These are phyloP conservation scores for Leucoraja ocellata DNA, from an alignment of 2,797 vertebrate genomes.

Conservation along the genomic window DNA sequence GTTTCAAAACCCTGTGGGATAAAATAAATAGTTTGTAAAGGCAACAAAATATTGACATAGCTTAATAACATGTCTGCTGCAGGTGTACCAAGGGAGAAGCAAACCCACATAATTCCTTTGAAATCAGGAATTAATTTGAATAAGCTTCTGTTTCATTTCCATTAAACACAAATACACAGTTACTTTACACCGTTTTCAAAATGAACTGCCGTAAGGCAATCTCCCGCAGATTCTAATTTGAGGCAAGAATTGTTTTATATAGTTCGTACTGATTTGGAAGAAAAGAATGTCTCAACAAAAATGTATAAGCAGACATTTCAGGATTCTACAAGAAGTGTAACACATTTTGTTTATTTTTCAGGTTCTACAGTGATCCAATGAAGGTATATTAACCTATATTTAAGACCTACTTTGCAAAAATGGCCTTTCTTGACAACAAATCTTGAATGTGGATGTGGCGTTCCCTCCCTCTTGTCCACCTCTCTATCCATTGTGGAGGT, in stretches of 20 bases:
- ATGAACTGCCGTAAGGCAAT: background rate
- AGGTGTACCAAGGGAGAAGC: background rate
- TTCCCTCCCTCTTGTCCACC: background rate
- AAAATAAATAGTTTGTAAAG: conserved; percentile 31
- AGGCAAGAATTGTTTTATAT: background rate
- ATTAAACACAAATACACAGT: background rate
- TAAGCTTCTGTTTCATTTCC: conserved; percentile 17
- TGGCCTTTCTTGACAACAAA: background rate
- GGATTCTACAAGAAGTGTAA: too few species aligned
- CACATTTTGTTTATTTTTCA: too few species aligned
- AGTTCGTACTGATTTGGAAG: background rate
- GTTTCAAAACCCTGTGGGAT: background rate
- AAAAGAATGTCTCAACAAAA: background rate
- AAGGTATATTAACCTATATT: background rate
- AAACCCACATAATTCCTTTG: conserved; percentile 22
- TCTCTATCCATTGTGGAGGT: background rate
- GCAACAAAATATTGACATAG: conserved; percentile 29
- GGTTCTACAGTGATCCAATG: background rate
- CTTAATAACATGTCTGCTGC: conserved; percentile 23
- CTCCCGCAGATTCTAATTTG: background rate
- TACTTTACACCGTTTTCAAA: background rate
- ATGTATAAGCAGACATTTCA: background rate
- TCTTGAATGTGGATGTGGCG: background rate
- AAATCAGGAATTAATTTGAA: conserved; percentile 29
- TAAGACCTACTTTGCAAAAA: background rate